phyloP scores from a whole-genome alignment of 2,888 invertebrate genomes.

The Boloria euphrosyne region DNA sequence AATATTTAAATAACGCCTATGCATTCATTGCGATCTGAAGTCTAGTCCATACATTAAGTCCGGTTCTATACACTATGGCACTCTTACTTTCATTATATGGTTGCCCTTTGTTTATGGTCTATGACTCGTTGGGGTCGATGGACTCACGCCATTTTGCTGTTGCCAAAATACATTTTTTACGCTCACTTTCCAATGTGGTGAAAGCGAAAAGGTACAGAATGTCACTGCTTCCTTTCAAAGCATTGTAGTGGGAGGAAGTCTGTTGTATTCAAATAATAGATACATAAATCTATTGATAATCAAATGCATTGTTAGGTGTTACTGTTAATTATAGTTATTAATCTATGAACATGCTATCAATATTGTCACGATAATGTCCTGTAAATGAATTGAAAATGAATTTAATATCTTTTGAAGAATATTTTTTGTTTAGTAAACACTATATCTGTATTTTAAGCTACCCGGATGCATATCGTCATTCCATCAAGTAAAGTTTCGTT shows the following conservation, averaged over 20 bases:
- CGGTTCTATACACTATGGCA: conserved; percentile 34
- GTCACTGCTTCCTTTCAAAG: conserved; percentile 79
- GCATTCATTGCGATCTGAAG: background rate
- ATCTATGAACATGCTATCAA: background rate
- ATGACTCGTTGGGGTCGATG: conserved; percentile 69
- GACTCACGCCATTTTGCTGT: conserved; percentile 70
- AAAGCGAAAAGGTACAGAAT: conserved; percentile 80
- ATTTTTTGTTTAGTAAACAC: background rate
- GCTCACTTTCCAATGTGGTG: conserved; percentile 82
- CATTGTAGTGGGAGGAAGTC: conserved; percentile 75
- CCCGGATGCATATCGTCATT: conserved; percentile 8
- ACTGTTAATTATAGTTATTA: background rate
- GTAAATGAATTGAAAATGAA: background rate
- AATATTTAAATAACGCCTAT: too few relatives aligned
- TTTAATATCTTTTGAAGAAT: background rate
- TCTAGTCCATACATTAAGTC: conserved; percentile 1
- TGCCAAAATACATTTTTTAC: conserved; percentile 81
- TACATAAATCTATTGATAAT: conserved; percentile 54
- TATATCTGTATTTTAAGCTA: background rate
- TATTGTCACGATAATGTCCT: background rate
- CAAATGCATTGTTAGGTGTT: conserved; percentile 58
- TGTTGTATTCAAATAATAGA: conserved; percentile 64
- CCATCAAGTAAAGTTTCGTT: conserved; percentile 23
- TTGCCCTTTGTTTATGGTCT: conserved; percentile 75
- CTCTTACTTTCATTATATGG: conserved; percentile 78